Evolutionary conservation across 2,888 invertebrate genomes (phyloP).

Genomic region (Choreutis nemorana): DNA sequence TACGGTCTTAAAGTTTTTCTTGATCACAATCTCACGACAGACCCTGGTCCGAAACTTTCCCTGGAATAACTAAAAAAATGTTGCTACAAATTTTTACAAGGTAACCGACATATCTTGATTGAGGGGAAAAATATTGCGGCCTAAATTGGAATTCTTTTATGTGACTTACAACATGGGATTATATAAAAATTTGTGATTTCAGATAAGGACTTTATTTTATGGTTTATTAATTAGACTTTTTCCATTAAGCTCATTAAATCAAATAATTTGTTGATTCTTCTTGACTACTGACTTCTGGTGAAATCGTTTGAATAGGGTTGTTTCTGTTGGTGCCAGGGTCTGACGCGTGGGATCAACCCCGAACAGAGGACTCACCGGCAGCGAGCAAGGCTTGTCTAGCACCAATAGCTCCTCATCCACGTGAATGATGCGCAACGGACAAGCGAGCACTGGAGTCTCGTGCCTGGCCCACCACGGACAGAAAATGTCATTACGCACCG

Average conservation of each 20-base stretch:
- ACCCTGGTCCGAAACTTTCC: slow-evolving; percentile 39
- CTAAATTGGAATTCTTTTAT: slow-evolving; percentile 17
- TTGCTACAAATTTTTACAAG: too few species aligned
- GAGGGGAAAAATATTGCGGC: slow-evolving; percentile 16
- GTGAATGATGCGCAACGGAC: slow-evolving; percentile 81
- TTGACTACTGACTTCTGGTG: too few species aligned
- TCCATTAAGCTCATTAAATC: too few species aligned
- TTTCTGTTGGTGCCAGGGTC: slow-evolving; percentile 30
- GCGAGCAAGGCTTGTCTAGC: slow-evolving; percentile 89
- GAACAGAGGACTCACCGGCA: slow-evolving; percentile 76
- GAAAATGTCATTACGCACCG: slow-evolving; percentile 17
- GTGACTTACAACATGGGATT: slow-evolving; percentile 15
- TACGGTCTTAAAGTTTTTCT: slow-evolving; percentile 41
- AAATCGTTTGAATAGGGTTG: too few species aligned
- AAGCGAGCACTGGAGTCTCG: slow-evolving; percentile 86
- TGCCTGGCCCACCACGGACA: slow-evolving; percentile 72
- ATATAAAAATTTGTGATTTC: slow-evolving; percentile 16
- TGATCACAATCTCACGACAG: slow-evolving; percentile 44
- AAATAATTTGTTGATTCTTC: too few species aligned
- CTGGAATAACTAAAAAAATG: too few species aligned
- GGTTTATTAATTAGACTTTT: too few species aligned
- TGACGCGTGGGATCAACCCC: slow-evolving; percentile 33
- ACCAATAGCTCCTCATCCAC: slow-evolving; percentile 87
- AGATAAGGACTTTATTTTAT: slow-evolving; percentile 11
- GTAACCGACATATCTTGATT: too few species aligned